phyloP scores from a whole-genome alignment of 2,888 invertebrate genomes.

The Subacronicta megacephala region DNA sequence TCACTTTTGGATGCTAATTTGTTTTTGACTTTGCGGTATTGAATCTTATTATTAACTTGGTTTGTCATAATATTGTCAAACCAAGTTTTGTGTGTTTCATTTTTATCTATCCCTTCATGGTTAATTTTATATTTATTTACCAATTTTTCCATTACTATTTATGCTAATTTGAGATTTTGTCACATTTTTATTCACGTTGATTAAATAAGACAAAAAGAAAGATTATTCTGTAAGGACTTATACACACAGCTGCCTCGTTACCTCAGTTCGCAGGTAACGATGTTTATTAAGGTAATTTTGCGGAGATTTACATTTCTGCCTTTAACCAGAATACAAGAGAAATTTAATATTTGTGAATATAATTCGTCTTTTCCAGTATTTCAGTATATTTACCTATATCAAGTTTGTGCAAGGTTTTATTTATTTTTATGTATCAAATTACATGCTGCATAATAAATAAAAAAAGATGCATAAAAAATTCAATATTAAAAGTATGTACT shows the following conservation, averaged over 20 bases:
- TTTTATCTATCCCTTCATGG: no score
- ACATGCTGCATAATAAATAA: no score
- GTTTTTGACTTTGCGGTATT: no score
- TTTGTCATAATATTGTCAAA: no score
- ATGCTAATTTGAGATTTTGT: no score
- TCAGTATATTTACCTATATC: neutral
- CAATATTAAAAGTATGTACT: neutral
- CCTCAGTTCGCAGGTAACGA: constrained; percentile 15
- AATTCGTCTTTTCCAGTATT: neutral
- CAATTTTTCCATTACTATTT: no score
- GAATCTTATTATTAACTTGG: no score
- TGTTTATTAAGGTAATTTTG: constrained; percentile 21
- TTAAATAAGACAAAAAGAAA: constrained; percentile 9
- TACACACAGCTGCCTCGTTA: constrained; percentile 6
- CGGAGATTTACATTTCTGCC: neutral
- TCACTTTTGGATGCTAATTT: no score
- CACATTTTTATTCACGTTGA: constrained; percentile 5
- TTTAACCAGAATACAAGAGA: constrained; percentile 4
- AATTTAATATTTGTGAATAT: constrained; percentile 13
- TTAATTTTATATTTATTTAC: no score
- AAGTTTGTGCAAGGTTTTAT: neutral
- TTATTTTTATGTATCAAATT: no score
- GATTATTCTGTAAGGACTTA: constrained; percentile 18
- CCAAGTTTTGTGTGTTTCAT: no score
- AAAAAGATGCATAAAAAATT: no score